Percentiles rank a stretch among this genome's conserved stretches.
Conservation (phyloP, 53 echinoderm and acorn worm species). For the Zoroaster sp. region DNA sequence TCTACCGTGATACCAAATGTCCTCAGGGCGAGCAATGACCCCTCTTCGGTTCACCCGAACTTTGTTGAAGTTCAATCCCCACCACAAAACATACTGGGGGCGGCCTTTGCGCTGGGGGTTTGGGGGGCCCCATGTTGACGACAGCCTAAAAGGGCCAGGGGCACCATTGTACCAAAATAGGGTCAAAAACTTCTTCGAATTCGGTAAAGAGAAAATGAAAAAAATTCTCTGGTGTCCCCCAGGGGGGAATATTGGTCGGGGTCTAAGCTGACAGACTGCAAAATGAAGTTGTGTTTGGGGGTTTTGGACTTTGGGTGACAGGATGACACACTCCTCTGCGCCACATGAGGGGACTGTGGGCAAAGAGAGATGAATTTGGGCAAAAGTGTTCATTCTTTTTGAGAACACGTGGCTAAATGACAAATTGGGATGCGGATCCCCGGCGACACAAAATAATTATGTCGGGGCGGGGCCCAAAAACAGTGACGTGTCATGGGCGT, state of each 20-base stretch:
- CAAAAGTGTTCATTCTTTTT: not conserved
- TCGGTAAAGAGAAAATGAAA: not conserved
- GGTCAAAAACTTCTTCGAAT: not conserved
- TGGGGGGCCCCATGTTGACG: no score
- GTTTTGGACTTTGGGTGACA: not conserved
- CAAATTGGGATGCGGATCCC: not conserved
- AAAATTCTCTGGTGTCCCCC: not conserved
- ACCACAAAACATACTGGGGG: no score
- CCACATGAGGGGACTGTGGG: no score
- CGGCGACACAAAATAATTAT: not conserved
- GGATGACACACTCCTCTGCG: not conserved
- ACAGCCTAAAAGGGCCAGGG: no score
- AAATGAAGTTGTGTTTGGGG: not conserved
- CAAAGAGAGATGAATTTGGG: not conserved
- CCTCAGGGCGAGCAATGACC: no score
- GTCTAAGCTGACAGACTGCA: not conserved
- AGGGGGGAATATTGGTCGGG: not conserved
- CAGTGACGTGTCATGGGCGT: not conserved
- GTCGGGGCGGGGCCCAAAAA: not conserved
- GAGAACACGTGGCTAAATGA: not conserved
- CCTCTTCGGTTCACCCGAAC: no score
- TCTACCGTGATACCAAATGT: not conserved
- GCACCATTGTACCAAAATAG: not conserved
- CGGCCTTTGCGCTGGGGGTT: no score
- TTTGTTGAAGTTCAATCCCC: no score